Evolutionary conservation across 2,797 vertebrate species (phyloP), one percentile per base, ranked within the genome.

Genomic region (Smutsia temminckii): DNA sequence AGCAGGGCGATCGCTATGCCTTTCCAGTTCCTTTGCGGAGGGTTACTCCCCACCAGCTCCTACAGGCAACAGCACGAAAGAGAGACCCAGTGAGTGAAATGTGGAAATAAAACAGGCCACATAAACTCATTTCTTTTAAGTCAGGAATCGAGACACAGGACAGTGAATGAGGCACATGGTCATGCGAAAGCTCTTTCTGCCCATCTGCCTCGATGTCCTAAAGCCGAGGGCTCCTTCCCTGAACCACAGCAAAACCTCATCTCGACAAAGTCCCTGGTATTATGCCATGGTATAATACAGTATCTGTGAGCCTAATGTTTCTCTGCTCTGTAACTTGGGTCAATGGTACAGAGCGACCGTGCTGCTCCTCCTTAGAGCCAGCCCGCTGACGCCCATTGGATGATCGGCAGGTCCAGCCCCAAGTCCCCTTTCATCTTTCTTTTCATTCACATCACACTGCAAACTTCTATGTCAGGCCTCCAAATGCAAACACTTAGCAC

Each of bases 11-110:
- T 99, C 25, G 99, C 99, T 46, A 99, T 99, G 79, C 99, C 99
- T 96, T 99, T 99, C 99, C 99, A 99, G 98, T 99, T 99, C 77
- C 99, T 99, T 97, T 99, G 99, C 0, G 99, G 98, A 32, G 99
- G 99, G 74, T 99, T 99, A 27, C 99, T 99, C 53, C 99, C 99
- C 98, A 99, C 99, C 98, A 99, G 99, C 98, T 99, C 99, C 99
- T 99, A 96, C 66, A 98, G 98, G 96, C 18, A 97, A 72, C 84
- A 98, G 21, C 21, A 46, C 0, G 2, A 93, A 96, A 72, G 40
- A 97, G 90, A 96, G 37, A 3, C 21, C 0, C 6, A 1, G 57
- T 96, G 85, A 97, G 85, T 2, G 5, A 46, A 29, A 4, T 0
- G 1, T 29, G 21, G 18, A 79, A 23, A 49, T 4, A 3, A 42